Conservation (phyloP, 1,140 invertebrate genomes). For the Acyrthosiphon pisum region DNA sequence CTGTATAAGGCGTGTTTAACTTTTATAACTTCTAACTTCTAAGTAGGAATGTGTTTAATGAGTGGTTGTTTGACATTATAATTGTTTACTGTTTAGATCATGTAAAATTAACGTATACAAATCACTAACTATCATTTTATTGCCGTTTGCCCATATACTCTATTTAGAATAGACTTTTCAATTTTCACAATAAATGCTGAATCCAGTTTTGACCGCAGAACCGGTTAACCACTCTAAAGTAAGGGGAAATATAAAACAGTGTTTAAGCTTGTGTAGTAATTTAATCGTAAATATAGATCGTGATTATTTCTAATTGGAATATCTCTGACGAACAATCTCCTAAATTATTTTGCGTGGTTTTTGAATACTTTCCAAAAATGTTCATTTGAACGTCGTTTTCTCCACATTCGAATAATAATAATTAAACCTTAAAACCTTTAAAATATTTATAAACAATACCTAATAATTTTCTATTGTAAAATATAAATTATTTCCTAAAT, state of each 20-base stretch:
- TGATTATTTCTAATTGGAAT: conserved; percentile 4
- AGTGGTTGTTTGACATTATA: not conserved
- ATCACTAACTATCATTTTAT: not conserved
- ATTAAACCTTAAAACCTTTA: not conserved
- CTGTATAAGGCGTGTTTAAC: not conserved
- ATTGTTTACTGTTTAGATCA: not conserved
- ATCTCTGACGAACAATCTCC: not conserved
- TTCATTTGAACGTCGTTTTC: not conserved
- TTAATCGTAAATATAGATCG: conserved; percentile 3
- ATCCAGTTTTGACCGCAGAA: not conserved
- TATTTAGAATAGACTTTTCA: not conserved
- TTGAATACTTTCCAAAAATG: not conserved
- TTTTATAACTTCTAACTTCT: not conserved
- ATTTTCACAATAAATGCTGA: not conserved
- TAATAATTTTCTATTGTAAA: not conserved
- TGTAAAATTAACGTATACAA: not conserved
- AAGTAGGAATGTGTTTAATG: not conserved
- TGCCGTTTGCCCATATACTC: not conserved
- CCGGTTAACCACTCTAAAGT: not conserved
- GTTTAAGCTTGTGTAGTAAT: not conserved
- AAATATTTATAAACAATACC: not conserved
- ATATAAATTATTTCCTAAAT: not conserved
- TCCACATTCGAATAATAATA: not conserved
- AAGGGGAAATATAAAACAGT: not conserved
- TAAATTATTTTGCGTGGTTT: not conserved